Evolutionary conservation across 1,140 invertebrate genomes (phyloP), one percentile per base, ranked within the genome.

Genomic region (Leptinotarsa texana): DNA sequence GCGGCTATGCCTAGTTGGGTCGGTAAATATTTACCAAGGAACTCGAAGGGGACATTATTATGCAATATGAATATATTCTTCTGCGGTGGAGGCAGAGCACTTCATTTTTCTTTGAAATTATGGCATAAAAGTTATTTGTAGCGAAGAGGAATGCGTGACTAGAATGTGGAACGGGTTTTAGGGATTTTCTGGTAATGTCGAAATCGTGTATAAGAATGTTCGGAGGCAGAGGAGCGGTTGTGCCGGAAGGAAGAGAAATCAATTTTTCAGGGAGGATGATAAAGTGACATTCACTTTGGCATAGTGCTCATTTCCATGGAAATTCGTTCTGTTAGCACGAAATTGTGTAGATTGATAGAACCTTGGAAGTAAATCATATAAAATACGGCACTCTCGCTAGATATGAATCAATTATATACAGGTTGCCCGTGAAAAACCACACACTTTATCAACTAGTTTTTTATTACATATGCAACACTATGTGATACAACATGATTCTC

Each of bases 21-120:
- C 63, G 27, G 69, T 74, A 80, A 80, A 80, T 80, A 77, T 80
- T 79, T 79, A 72, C 68, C 47, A 51, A 74, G 63, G 27, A 61
- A 47, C 49, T 49, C 24, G 69, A 63, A 51, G 24, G 33, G 69
- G 74, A 71, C 69, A 77, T 70, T 75, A 71, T 72, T 71, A 66
- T 75, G 65, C 75, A 78, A 75, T 72, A 78, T 78, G 72, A 76
- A 74, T 78, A 76, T 72, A 48, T 75, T 73, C 75, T 69, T 76
- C 72, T 73, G n/a, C 51, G 72, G 69, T 63, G 69, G 70, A 49
- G 68, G 68, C 42, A 49, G 48, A 22, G 68, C 33, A 49, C 68
- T 69, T 69, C 68, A 48, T 69, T 69, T 69, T 74, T 74, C 65
- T 51, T 69, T 74, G 73, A 68, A 66, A 47, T 65, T 65, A 21